phyloP scores from a whole-genome alignment of 2,888 invertebrate species.

The Rhagonycha fulva region DNA sequence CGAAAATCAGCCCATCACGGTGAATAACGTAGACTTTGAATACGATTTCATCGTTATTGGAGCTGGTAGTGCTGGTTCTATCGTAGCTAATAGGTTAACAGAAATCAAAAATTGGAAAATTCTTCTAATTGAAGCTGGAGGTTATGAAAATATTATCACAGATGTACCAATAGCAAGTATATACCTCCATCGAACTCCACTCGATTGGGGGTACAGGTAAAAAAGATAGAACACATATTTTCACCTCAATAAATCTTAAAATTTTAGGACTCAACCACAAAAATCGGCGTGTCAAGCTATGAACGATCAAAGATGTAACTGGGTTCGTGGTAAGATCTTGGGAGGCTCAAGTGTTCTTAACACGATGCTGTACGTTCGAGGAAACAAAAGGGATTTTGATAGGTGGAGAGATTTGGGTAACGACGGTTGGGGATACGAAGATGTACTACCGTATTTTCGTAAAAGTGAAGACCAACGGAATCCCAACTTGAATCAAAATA shows the following conservation, averaged over 20 bases:
- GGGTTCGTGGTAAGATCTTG: slow-evolving; percentile 88
- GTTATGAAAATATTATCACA: slow-evolving; percentile 84
- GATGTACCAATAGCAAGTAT: slow-evolving; percentile 84
- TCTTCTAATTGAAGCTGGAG: slow-evolving; percentile 81
- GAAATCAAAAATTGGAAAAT: slow-evolving; percentile 81
- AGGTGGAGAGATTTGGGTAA: slow-evolving; percentile 86
- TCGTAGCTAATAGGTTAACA: slow-evolving; percentile 79
- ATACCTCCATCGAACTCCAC: slow-evolving; percentile 85
- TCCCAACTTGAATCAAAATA: slow-evolving; percentile 80
- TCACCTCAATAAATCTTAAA: neutral
- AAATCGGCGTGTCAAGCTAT: slow-evolving; percentile 84
- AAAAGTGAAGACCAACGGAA: slow-evolving; percentile 89
- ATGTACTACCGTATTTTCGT: slow-evolving; percentile 80
- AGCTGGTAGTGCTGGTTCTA: slow-evolving; percentile 83
- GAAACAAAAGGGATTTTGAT: slow-evolving; percentile 85
- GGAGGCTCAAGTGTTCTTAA: slow-evolving; percentile 89
- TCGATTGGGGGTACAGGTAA: slow-evolving; percentile 89
- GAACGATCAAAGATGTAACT: slow-evolving; percentile 81
- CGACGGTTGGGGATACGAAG: slow-evolving; percentile 85
- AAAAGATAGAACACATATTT: slow-evolving; percentile 30
- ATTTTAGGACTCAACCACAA: slow-evolving; percentile 79
- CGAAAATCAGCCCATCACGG: slow-evolving; percentile 76
- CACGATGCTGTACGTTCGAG: slow-evolving; percentile 90
- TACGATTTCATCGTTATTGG: slow-evolving; percentile 86
- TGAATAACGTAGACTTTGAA: slow-evolving; percentile 65